These are phyloP conservation scores for Oxyura jamaicensis DNA, from an alignment of 2,113 vertebrate species.

Conservation along the genomic window DNA sequence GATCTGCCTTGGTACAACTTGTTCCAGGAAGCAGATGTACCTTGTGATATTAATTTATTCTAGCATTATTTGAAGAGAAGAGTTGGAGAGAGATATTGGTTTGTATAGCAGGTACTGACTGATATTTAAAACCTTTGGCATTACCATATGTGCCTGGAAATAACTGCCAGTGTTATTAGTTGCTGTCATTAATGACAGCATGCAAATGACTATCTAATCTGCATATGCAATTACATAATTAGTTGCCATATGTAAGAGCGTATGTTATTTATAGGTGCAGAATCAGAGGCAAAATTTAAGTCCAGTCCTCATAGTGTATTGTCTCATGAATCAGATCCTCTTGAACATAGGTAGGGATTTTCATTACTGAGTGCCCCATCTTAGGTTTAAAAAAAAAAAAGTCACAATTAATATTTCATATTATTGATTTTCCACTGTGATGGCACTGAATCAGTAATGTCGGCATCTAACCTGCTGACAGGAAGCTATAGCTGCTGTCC, in stretches of 20 bases:
- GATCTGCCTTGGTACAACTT: not conserved
- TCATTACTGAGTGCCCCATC: not conserved
- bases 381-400: not conserved
- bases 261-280: not conserved
- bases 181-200: slow-evolving; percentile 41
- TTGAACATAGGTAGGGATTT: not conserved
- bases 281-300: not conserved
- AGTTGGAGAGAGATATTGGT: not conserved
- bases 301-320: not conserved
- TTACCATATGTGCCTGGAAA: slow-evolving; percentile 43
- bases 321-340: not conserved
- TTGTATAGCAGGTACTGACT: slow-evolving; percentile 17
- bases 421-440: not conserved
- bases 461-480: not conserved
- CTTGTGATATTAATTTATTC: slow-evolving; percentile 13
- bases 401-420: not conserved
- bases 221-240: slow-evolving; percentile 47
- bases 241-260: slow-evolving; percentile 27
- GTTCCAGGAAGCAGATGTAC: slow-evolving; percentile 15
- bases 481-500: not conserved
- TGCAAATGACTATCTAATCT: slow-evolving; percentile 40
- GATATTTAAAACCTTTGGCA: slow-evolving; percentile 45
- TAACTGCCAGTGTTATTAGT: slow-evolving; percentile 3
- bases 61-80: not conserved
- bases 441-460: not conserved